Base-by-base conservation (phyloP, 2,113 vertebrate species). In the Nothoprocta pentlandii region DNA sequence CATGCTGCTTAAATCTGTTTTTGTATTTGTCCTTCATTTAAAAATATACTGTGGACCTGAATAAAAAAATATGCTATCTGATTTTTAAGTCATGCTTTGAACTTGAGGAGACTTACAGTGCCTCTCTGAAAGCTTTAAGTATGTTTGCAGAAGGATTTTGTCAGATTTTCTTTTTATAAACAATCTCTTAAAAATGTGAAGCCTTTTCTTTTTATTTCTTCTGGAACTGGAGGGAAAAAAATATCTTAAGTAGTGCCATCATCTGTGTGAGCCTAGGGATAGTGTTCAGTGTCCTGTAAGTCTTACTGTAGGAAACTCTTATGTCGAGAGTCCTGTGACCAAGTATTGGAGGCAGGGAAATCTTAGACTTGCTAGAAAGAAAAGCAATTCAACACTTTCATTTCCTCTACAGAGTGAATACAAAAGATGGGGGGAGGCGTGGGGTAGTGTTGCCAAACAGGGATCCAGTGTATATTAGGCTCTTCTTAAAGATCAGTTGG, bases 211-310 rank as follows among this genome's bases (percentile, higher is more conserved):
- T 89, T 75, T 78, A 61, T 42, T 67, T 81, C 17, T 89, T 59
- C 21, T 26, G 5, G 23, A 80, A 63, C 3, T 41, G 22, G n/a
- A 36, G n/a, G 5, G 25, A 30, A 6, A 1, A 34, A 26, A 36
- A 61, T 30, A 6, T 16, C 6, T 2, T 34, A 54, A 47, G 21
- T 9, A 56, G 6, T 5, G 2, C 3, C n/a, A 23, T 3, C 8
- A 5, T 71, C 53, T 19, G 87, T 46, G 78, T 32, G 20, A 56
- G 42, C 61, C 9, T 19, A 28, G n/a, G 12, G 12, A 5, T 59
- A 8, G 12, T 79, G 12, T 16, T 76, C 11, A 25, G 23, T 0
- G 1, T 39, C 62, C 73, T 80, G 10, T 58, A 13, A 36, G 2
- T 16, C 21, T 56, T 69, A 25, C 19, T 69, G 16, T 6, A 58